These are phyloP conservation scores for Oreochromis grahami DNA, from an alignment of 2,797 vertebrate genomes.

Conservation along the genomic window DNA sequence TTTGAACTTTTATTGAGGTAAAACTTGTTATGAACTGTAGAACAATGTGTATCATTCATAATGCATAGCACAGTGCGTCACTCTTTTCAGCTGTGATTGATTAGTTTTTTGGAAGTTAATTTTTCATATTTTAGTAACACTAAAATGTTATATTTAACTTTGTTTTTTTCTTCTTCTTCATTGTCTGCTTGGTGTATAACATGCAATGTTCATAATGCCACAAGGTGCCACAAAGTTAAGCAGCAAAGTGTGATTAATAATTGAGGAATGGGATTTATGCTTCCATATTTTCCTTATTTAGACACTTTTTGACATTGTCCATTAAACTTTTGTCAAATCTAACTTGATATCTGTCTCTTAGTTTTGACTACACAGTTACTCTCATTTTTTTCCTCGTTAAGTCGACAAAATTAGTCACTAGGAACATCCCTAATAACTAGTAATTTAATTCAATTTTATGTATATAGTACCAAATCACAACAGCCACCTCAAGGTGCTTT, in stretches of 20 bases:
- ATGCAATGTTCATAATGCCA: not conserved
- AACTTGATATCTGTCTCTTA: not conserved
- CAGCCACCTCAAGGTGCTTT: not conserved
- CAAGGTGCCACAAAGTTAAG: not conserved
- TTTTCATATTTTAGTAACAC: too few relatives aligned
- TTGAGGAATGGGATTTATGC: not conserved
- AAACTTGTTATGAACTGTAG: accelerated
- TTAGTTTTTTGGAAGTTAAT: too few relatives aligned
- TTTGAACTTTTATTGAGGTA: not conserved
- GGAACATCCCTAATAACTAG: not conserved
- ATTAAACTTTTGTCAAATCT: not conserved
- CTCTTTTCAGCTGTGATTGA: too few relatives aligned
- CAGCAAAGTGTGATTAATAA: not conserved
- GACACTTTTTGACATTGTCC: not conserved
- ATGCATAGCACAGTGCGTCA: not conserved
- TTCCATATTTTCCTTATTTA: not conserved
- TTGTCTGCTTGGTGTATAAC: not conserved
- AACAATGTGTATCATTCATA: not conserved
- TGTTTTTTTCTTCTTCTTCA: not conserved
- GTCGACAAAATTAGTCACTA: not conserved
- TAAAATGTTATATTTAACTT: too few relatives aligned
- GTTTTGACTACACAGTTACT: not conserved
- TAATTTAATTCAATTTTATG: not conserved
- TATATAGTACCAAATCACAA: not conserved
- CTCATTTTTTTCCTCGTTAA: accelerated